Base-by-base conservation (phyloP, 1,140 invertebrate genomes). In the Anadara kagoshimensis region DNA sequence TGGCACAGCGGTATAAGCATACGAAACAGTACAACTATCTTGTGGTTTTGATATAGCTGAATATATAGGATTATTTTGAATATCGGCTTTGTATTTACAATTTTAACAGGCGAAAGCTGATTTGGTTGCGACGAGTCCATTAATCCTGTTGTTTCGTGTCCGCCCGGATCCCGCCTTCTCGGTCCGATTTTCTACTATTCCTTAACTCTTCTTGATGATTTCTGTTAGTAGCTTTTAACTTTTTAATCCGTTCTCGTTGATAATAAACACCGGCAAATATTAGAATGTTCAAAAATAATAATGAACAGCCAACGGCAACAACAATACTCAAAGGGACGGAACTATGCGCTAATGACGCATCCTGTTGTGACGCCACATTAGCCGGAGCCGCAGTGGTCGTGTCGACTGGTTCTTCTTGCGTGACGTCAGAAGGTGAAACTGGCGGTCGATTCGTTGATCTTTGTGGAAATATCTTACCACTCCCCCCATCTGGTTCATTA, bases 191-290 rank as follows among this genome's bases (percentile, higher is more conserved):
- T 36, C 51, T 51, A 18, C 58, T 51, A 29, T 43, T 62, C n/a
- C 64, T 51, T 14, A 69, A 29, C n/a, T 57, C 44, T 0, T 43
- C 53, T 59, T 69, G 36, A 56, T 62, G 67, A 47, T 62, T 18
- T 47, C 49, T 41, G 14, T 58, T 49, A 16, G 45, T 43, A 14
- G 57, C 16, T n/a, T 78, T 76, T 59, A 81, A 36, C 56, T 79
- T 81, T 57, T 80, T 76, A 26, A 86, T 81, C 85, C 96, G 96
- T 83, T 98, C 96, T 16, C 96, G 91, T 84, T 97, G 96, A 86
- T 98, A 98, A 82, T 97, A 98, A 0, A 98, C 95, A 1, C 96
- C 96, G 47, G 95, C 95, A 84, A 98, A 97, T 79, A 98, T 96
- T n/a, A 98, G 90, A 0, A 97, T 94, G 85, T 98, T 98, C 7